Conservation (phyloP, 2,888 invertebrate species). For the Sphaeridia pumilis region DNA sequence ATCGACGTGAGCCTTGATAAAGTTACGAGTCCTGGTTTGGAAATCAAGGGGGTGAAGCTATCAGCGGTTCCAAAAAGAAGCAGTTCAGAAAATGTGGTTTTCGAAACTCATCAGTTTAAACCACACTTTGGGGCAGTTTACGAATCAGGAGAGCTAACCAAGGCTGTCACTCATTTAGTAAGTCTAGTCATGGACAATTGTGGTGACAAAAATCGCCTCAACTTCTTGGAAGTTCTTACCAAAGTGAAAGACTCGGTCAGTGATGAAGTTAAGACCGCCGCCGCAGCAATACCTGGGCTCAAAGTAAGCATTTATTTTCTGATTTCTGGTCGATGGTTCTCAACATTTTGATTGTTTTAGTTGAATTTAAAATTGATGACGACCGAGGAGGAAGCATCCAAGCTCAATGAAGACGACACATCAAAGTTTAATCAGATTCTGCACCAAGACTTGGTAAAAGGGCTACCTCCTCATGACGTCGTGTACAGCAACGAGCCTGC, state of each 20-base stretch:
- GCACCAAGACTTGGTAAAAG: background rate
- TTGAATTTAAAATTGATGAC: background rate
- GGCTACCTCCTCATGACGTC: background rate
- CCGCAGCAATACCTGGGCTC: background rate
- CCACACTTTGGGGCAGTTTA: constrained; percentile 5
- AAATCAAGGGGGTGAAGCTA: constrained; percentile 62
- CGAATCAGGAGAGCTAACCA: background rate
- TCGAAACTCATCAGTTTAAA: constrained; percentile 47
- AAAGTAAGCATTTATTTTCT: too few species aligned
- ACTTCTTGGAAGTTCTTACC: constrained; percentile 25
- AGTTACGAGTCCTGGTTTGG: constrained; percentile 59
- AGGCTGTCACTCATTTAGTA: background rate
- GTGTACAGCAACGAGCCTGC: background rate
- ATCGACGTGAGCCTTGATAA: constrained; percentile 44
- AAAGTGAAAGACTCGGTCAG: background rate
- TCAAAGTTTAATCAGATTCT: background rate
- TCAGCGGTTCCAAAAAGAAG: constrained; percentile 58
- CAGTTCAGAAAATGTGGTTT: constrained; percentile 58
- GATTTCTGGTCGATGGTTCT: too few species aligned
- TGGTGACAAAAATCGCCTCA: constrained; percentile 36
- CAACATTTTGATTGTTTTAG: too few species aligned
- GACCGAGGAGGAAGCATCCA: background rate
- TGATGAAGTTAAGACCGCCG: background rate
- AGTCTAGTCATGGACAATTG: constrained; percentile 40
- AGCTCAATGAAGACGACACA: background rate